A percentile compares a stretch with the other conserved stretches of the same genome.
phyloP scores from a whole-genome alignment of 2,797 vertebrate genomes.

The Phalanger gymnotis region DNA sequence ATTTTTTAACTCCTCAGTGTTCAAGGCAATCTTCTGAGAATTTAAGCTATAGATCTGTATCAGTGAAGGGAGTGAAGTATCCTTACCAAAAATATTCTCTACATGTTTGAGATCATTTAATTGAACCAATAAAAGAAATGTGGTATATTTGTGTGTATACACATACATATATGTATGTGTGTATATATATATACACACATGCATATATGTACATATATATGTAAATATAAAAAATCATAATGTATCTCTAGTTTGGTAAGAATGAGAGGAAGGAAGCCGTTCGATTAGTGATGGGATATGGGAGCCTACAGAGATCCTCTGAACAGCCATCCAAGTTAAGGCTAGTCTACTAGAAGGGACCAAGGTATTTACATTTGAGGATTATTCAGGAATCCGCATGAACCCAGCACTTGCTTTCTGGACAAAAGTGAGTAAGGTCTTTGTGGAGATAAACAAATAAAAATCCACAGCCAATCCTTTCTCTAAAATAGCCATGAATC shows the following conservation, averaged over 20 bases:
- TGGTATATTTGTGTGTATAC: not conserved
- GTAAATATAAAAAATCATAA: not conserved
- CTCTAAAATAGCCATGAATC: constrained; percentile 17
- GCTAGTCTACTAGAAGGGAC: not conserved
- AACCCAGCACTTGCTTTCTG: not conserved
- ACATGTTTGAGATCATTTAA: not conserved
- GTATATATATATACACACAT: not conserved
- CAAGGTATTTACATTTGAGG: not conserved
- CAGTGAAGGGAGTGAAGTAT: not conserved
- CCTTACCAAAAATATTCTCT: not conserved
- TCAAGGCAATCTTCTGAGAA: not conserved
- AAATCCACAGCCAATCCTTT: not conserved
- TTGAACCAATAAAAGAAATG: not conserved
- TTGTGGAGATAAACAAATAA: not conserved
- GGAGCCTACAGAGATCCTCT: not conserved
- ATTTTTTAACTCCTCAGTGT: not conserved
- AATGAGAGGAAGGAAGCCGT: not conserved
- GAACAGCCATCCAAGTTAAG: not conserved
- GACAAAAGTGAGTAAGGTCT: not conserved
- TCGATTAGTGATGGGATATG: not conserved
- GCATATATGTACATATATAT: fast-evolving
- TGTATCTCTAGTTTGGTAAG: not conserved
- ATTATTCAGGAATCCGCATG: not conserved
- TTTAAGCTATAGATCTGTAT: not conserved
- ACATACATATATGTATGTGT: not conserved